Base-by-base conservation (phyloP, 2,888 invertebrate species). In the Ryuthela nishihirai region DNA sequence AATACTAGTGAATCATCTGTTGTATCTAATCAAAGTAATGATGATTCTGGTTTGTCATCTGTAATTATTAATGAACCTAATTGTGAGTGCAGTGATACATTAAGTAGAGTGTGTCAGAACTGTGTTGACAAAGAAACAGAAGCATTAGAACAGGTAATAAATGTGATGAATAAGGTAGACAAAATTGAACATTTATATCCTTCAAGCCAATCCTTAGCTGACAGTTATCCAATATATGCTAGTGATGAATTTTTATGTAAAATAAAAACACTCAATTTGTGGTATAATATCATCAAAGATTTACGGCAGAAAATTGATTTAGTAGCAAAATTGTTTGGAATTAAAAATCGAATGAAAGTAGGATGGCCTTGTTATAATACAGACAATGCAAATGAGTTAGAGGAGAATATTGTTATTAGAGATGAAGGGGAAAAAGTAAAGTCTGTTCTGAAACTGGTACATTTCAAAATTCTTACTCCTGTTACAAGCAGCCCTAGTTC, bases 201-300 rank as follows among this genome's bases (percentile, higher is more conserved):
- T 0, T 90, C 90, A 4, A 83, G 83, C 46, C 83, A 85, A 67
- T 85, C 88, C 20, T 85, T 93, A 77, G 85, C 83, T 0, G 76
- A 76, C 5, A 82, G 85, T 58, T 87, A 86, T 77, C 85, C 85
- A 12, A 76, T 84, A 15, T 83, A 86, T 64, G 82, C 79, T 58
- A 82, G 83, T 55, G 72, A 78, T 1, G 78, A 79, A 52, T 86
- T 89, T 69, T 80, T 80, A 24, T 80, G 81, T 46, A 77, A 85
- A 68, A 79, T 87, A 9, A 85, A 85, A 74, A 85, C 90, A 10
- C 84, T 94, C 82, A 90, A 88, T 70, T 78, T 92, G 2, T 95
- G 94, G 93, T 87, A 87, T 74, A 95, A 94, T 75, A 85, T 88
- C 72, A 88, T 88, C 0, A 82, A 83, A 67, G 88, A 90, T 73